Base-by-base conservation (phyloP, 2,797 vertebrate genomes). In the Eremophila alpestris region DNA sequence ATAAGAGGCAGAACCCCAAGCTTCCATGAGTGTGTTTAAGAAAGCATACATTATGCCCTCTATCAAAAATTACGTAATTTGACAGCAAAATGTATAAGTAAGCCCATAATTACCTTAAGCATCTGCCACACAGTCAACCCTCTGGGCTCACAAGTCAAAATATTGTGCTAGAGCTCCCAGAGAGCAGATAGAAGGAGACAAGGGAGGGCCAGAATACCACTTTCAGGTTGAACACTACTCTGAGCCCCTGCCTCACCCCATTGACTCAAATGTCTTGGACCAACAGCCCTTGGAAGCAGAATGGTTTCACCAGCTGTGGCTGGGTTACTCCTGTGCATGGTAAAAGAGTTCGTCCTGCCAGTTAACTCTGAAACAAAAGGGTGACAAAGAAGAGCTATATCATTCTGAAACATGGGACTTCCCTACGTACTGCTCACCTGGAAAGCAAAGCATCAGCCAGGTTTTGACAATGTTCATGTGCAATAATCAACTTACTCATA, bases 51-150 rank as follows among this genome's bases (percentile, higher is more conserved):
- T 94, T 96, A 95, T 83, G 78, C 78, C 80, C 95, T 91, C 85
- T 69, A 82, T 89, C 4, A 40, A 88, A 95, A 91, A 86, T 90
- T 80, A 95, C 0, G 20, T 83, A 82, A 93, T 91, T 95, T 94
- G 94, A 95, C 84, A 96, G 84, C 76, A 89, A 95, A 95, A 96
- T 68, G 92, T 78, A 78, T 87, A 91, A 94, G 91, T 94, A 94
- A 95, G 83, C 90, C 94, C 60, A 48, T 95, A 96, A 96, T 97
- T 97, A 90, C 88, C 87, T 91, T 92, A 94, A 93, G 81, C 68
- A 4, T 87, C 95, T 95, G 89, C 92, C 65, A 93, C 77, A 88
- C 21, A 92, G 70, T 83, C 95, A 96, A 69, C 89, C 70, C 82
- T 94, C 79, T 56, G 59, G 92, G 91, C 74, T 95, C 89, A 91